These are phyloP conservation scores for Phoxinus phoxinus DNA, from an alignment of 2,113 vertebrate genomes.

Conservation along the genomic window DNA sequence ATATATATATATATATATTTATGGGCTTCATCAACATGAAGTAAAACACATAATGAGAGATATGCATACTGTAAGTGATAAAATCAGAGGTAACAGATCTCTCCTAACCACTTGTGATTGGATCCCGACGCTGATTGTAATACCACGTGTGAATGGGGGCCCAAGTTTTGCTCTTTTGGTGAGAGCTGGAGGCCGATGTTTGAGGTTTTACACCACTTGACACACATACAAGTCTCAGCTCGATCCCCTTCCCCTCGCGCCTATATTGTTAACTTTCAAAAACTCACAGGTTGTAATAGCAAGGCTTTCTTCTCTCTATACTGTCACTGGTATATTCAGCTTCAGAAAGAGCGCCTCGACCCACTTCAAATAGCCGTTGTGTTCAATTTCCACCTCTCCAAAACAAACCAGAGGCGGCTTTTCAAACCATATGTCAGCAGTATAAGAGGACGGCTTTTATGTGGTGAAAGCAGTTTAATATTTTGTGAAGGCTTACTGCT, in stretches of 20 bases:
- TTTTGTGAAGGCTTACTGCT: conserved; percentile 49
- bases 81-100: neutral
- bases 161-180: conserved; percentile 7
- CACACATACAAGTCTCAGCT: neutral
- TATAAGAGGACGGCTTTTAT: conserved; percentile 46
- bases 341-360: conserved; percentile 26
- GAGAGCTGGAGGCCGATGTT: neutral
- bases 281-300: conserved; percentile 27
- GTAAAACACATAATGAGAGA: neutral
- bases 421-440: conserved; percentile 51
- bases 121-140: neutral
- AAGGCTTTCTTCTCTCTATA: conserved; percentile 30
- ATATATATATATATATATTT: too few relatives aligned
- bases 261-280: conserved; percentile 45
- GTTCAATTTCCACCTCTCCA: conserved; percentile 52
- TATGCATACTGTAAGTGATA: neutral
- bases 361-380: conserved; percentile 54
- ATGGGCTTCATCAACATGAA: neutral
- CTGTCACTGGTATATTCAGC: conserved; percentile 44
- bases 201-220: conserved; percentile 21
- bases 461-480: conserved; percentile 57
- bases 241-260: neutral
- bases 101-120: neutral
- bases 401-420: conserved; percentile 52
- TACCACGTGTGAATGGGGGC: neutral